Conservation (phyloP, 2,113 vertebrate species). For the Megaceryle torquata region DNA sequence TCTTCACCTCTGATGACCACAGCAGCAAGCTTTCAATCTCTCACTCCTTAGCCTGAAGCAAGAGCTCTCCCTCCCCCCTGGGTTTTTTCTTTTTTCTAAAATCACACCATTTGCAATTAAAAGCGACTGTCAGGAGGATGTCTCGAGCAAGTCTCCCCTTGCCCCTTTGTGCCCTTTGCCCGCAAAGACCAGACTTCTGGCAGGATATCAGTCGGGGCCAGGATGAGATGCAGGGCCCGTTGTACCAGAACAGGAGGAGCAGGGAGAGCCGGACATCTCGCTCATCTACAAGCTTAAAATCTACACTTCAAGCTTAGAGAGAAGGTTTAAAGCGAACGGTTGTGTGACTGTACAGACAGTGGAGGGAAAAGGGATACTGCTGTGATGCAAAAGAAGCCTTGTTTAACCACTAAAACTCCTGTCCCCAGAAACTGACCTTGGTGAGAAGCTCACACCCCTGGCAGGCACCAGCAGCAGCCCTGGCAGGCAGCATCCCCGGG, state of each 20-base stretch:
- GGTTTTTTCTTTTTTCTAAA: neutral
- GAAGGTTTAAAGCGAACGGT: neutral
- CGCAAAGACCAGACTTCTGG: neutral
- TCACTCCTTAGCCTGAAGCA: slow-evolving; percentile 46
- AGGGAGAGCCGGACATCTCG: neutral
- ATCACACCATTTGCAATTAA: slow-evolving; percentile 61
- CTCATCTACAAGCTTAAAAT: neutral
- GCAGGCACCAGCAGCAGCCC: neutral
- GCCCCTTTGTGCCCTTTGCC: neutral
- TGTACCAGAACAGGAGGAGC: neutral
- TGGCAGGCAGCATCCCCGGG: neutral
- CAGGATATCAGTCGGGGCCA: accelerated
- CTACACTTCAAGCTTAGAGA: neutral
- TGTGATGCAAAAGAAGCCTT: neutral
- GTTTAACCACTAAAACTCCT: neutral
- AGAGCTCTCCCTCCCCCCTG: slow-evolving; percentile 15
- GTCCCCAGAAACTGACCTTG: neutral
- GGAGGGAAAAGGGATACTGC: neutral
- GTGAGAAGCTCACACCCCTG: neutral
- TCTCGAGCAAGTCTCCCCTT: neutral
- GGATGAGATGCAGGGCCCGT: neutral
- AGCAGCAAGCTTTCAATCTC: slow-evolving; percentile 72
- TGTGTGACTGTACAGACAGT: neutral
- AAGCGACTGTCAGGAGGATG: slow-evolving; percentile 25
- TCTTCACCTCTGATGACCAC: slow-evolving; percentile 75